Base-by-base conservation (phyloP, 2,888 invertebrate genomes). In the Drosophila nr. medialis region DNA sequence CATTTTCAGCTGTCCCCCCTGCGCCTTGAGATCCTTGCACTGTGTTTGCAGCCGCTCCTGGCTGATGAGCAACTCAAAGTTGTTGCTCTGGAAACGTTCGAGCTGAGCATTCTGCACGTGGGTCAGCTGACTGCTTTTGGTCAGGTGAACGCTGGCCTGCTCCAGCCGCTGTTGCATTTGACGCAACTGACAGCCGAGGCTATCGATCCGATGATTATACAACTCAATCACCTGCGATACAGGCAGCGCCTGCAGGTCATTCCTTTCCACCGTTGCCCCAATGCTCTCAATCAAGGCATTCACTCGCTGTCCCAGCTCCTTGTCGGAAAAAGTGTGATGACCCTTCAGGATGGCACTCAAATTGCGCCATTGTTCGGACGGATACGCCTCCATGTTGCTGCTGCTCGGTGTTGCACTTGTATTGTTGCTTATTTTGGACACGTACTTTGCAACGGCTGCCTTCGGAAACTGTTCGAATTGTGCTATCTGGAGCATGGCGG, bases 31-130 rank as follows among this genome's bases (percentile, higher is more conserved):
- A 78, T 92, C 92, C 55, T 91, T 90, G 56, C 91, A 91, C 56
- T 92, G 91, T 2, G 91, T 86, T 76, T 92, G 91, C 40, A 93
- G 72, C 91, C 91, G 82, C 65, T 93, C 93, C 58, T 91, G 91
- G 65, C 88, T 92, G 38, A 93, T 90, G 64, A 92, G 90, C 65
- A 93, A 65, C 72, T 93, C 92, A 65, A 92, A 92, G 80, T 92
- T 93, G 72, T 91, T 91, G 29, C 85, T 86, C 62, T 92, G 91
- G 48, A 91, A 92, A 60, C 86, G 90, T 49, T 92, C 89, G 38
- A 93, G 61, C 55, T 92, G 92, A 2, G 91, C 91, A 64, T 90
- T 92, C 72, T 92, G 91, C n/a, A 92, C 80, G 64, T 89, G 89
- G 24, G 90, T 83, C 51, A 90, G 83, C 61, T 93, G 93, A 0